These are phyloP conservation scores for Boleophthalmus pectinirostris DNA, from an alignment of 2,113 vertebrate species.

Conservation along the genomic window DNA sequence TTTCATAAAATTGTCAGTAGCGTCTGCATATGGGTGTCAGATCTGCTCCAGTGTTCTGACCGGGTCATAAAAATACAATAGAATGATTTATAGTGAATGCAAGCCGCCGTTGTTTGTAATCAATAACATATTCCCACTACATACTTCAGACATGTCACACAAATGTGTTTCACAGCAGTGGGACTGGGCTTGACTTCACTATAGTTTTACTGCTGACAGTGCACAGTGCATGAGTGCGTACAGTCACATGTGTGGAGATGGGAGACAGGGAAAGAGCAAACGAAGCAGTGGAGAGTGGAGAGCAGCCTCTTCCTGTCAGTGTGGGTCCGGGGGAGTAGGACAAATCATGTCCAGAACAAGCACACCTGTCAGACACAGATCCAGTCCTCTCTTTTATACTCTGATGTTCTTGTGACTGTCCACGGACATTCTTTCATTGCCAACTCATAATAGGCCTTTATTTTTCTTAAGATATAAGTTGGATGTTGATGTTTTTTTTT, in stretches of 20 bases:
- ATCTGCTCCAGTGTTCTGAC: background rate
- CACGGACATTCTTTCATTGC: background rate
- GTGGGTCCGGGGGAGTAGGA: background rate
- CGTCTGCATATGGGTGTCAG: background rate
- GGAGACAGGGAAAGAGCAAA: background rate
- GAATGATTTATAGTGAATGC: background rate
- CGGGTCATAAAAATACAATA: background rate
- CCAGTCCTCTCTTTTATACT: background rate
- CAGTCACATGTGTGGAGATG: slow-evolving; percentile 31
- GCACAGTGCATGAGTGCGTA: slow-evolving; percentile 16
- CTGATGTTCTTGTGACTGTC: background rate
- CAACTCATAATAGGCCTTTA: background rate
- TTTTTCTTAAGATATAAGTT: background rate
- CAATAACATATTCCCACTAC: background rate
- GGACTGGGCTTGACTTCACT: slow-evolving; percentile 19
- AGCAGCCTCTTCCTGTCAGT: slow-evolving; percentile 15
- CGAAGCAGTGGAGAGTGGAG: background rate
- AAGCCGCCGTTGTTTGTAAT: background rate
- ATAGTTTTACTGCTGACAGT: slow-evolving; percentile 42
- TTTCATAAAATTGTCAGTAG: background rate
- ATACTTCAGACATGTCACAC: background rate
- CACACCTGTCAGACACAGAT: slow-evolving; percentile 5
- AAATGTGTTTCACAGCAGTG: background rate
- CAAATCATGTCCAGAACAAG: background rate
- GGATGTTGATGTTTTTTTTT: background rate